Evolutionary conservation across 2,888 invertebrate species (phyloP), one percentile per base, ranked within the genome.

Genomic region (Brachypalpus laphriformis): DNA sequence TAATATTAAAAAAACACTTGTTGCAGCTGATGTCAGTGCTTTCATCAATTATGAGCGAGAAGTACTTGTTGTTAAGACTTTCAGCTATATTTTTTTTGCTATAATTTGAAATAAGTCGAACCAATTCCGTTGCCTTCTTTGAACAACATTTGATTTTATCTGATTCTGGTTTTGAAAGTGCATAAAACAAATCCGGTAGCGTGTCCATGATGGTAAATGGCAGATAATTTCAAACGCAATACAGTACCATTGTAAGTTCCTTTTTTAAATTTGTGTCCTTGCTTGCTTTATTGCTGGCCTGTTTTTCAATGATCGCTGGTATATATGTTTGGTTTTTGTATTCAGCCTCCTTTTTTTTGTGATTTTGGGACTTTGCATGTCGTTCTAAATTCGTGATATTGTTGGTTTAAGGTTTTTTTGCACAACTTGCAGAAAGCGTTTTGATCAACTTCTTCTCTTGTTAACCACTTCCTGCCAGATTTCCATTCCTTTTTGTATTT

Each of bases 11-110:
- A n/a, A 75, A 66, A 42, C 28, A 51, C 11, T 74, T 74, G 18
- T 80, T 25, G 14, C 37, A 56, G 14, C 72, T 65, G n/a, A 74
- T 57, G 18, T 80, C 72, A 1, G 74, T 80, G 8, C 72, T 80
- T 49, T 80, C 72, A 40, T 80, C 70, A 16, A 77, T 66, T 25
- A 77, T 77, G 1, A 70, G 34, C 18, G 68, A 68, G n/a, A 68
- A 56, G 11, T 20, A 45, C 0, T 68, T 66, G 11, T 14, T 42
- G 1, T 45, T n/a, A 1, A 56, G 42, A 16, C 28, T 45, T 56
- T 20, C 1, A 42, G 42, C 42, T 42, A 68, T n/a, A 18, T 14
- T 37, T 16, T 34, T 51, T 1, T 66, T 40, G 16, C 37, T 56
- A 25, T 37, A 66, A 1, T 25, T 51, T 25, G 51, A 11, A 14